These are phyloP conservation scores for Rapana venosa DNA, from an alignment of 2,888 invertebrate genomes.

Conservation along the genomic window DNA sequence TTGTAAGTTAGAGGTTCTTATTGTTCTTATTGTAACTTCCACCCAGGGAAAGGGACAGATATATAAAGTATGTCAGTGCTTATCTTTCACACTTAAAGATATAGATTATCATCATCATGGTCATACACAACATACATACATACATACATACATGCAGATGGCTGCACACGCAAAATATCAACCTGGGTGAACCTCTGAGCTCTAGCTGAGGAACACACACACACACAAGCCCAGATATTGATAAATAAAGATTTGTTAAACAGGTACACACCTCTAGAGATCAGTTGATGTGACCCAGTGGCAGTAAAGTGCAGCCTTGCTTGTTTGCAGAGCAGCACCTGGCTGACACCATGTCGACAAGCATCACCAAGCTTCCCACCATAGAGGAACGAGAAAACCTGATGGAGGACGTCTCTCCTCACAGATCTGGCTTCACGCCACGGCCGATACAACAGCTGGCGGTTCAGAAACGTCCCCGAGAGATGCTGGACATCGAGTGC, in stretches of 20 bases:
- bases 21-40: too few relatives aligned
- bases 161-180: too few relatives aligned
- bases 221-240: too few relatives aligned
- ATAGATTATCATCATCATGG: neutral
- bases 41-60: neutral
- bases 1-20: too few relatives aligned
- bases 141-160: neutral
- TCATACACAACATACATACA: neutral
- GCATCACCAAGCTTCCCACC: conserved; percentile 59
- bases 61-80: neutral
- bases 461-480: conserved; percentile 60
- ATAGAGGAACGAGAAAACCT: conserved; percentile 73
- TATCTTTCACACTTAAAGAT: neutral
- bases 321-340: conserved; percentile 14
- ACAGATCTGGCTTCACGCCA: conserved; percentile 73
- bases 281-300: too few relatives aligned
- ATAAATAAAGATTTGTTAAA: too few relatives aligned
- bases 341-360: conserved; percentile 37
- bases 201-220: too few relatives aligned
- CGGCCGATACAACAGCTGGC: conserved; percentile 71
- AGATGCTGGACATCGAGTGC: conserved; percentile 74
- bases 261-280: too few relatives aligned
- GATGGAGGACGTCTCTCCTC: conserved; percentile 57
- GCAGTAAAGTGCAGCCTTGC: neutral
- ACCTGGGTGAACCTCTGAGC: too few relatives aligned